Base-by-base conservation (phyloP, 1,140 invertebrate genomes). In the Panulirus ornatus region DNA sequence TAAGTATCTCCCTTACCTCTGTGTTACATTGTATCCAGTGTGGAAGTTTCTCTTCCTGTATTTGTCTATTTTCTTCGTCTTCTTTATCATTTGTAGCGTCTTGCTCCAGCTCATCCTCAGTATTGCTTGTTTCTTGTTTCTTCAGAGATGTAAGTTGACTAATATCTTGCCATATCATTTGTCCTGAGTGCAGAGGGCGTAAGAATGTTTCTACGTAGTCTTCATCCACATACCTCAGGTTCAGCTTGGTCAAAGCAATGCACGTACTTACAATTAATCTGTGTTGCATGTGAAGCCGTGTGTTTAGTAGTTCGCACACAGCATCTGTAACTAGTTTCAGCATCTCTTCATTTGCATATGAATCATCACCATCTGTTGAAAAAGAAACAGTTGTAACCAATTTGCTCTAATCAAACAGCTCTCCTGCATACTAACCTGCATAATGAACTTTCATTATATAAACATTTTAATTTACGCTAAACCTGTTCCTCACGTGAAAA, bases 21-120 rank as follows among this genome's bases (percentile, higher is more conserved):
- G 14, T 30, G 19, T 84, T 71, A 58, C 78, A 89, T 22, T 84
- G 42, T 44, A 89, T 84, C 88, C 88, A 89, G 0, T n/a, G 34
- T 27, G 81, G 81, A n/a, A 83, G 19, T 14, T 82, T 38, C 22
- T 82, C 76, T 22, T 22, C 6, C 30, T 75, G 78, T 58, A 14
- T 51, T 75, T 51, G 22, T 76, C 44, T 42, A 71, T 66, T 34
- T 30, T 76, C 44, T 19, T 73, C 34, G 1, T 89, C 79, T 38
- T 89, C 27, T 36, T 58, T 79, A 5, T 79, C 85, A 2, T 87
- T 38, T 9, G 34, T 36, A 30, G 54, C 47, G 8, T 51, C 27
- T 34, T 78, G 47, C 38, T 87, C 27, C n/a, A 66, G 27, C n/a
- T 88, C 78, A 16, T 88, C 76, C n/a, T 76, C 38, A 71, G 36